Evolutionary conservation across 2,113 vertebrate genomes (phyloP).

Genomic region (Sorex fumeus): DNA sequence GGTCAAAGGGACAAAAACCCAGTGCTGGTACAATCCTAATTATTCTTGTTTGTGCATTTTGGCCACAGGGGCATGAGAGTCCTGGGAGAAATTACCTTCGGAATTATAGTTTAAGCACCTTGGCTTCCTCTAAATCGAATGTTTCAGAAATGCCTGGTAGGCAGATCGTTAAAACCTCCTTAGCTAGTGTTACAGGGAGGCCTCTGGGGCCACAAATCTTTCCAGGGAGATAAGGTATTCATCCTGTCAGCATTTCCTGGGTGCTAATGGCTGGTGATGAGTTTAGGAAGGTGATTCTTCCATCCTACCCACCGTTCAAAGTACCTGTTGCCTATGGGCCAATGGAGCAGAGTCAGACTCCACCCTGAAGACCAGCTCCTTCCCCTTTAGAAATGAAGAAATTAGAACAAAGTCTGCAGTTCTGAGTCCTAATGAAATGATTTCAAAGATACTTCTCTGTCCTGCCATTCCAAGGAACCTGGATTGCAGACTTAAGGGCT

Average conservation of each 20-base stretch:
- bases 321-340: neutral
- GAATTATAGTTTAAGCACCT: slow-evolving; percentile 69
- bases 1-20: slow-evolving; percentile 65
- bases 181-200: slow-evolving; percentile 43
- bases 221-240: neutral
- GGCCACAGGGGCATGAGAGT: neutral
- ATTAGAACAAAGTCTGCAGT: neutral
- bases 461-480: neutral
- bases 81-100: slow-evolving; percentile 68
- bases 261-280: neutral
- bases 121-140: slow-evolving; percentile 70
- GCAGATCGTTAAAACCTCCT: slow-evolving; percentile 72
- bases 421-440: neutral
- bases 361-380: slow-evolving; percentile 40
- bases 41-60: neutral
- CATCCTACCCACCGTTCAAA: neutral
- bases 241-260: slow-evolving; percentile 55
- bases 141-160: slow-evolving; percentile 50
- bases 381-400: neutral
- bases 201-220: slow-evolving; percentile 68
- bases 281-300: slow-evolving; percentile 23
- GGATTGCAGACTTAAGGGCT: neutral
- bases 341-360: neutral
- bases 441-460: neutral
- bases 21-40: neutral